Percentiles rank a stretch among this genome's conserved stretches.
Conservation (phyloP, 92 coral and sea anemone genomes). For the Porites rus region DNA sequence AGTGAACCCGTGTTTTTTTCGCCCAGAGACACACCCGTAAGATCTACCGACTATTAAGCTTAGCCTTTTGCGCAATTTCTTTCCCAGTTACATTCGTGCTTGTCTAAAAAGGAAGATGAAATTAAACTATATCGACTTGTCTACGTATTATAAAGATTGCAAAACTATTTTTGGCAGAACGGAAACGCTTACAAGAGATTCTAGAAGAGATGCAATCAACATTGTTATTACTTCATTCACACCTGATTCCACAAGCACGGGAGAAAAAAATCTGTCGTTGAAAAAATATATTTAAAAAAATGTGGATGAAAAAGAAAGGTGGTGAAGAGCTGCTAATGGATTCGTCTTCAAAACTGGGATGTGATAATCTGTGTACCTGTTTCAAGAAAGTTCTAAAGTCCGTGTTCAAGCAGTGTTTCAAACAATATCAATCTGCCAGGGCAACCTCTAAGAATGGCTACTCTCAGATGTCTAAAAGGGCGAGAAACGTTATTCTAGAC, state of each 20-base stretch:
- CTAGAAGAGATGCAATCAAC: neutral
- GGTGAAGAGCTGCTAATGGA: too few species aligned
- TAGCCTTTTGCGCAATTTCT: too few species aligned
- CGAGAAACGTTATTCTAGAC: neutral
- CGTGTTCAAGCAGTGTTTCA: neutral
- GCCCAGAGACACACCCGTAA: too few species aligned
- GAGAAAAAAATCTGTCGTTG: too few species aligned
- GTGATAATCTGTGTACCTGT: neutral
- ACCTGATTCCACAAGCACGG: too few species aligned
- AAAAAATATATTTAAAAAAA: too few species aligned
- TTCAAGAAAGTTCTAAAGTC: neutral
- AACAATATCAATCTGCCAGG: conserved; percentile 3
- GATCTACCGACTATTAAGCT: too few species aligned
- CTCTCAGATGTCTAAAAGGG: neutral
- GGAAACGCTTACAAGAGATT: neutral
- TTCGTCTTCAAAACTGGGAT: neutral
- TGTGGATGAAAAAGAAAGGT: too few species aligned
- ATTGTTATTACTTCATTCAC: neutral
- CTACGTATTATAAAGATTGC: neutral
- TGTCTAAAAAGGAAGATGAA: neutral
- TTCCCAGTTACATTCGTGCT: neutral
- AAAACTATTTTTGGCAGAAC: neutral
- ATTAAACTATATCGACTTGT: neutral
- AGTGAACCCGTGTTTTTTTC: too few species aligned
- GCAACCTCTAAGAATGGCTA: neutral